Base-by-base conservation (phyloP, 2,113 vertebrate species). In the Mustela lutreola region DNA sequence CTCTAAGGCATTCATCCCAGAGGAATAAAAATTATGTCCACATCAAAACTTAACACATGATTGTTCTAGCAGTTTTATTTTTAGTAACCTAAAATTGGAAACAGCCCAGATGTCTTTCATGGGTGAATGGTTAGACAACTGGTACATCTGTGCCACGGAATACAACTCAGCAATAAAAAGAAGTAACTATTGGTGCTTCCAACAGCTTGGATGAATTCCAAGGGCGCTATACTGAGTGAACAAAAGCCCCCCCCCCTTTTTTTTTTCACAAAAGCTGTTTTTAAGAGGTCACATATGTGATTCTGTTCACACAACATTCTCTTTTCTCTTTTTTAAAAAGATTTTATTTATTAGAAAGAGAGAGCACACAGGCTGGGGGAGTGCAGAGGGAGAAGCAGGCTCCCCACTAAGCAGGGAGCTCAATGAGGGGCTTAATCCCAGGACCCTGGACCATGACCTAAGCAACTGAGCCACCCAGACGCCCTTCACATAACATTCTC, bases 1-100 rank as follows among this genome's bases (percentile, higher is more conserved):
- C 67, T 90, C 80, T 33, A 75, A 24, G 7, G 11, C 80, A 65
- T 90, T 90, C 53, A 95, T 76, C 70, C 79, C 78, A 63, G 79
- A 65, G 86, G 82, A 95, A 76, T 82, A 95, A 95, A 95, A 84
- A 90, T 71, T 90, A 67, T 53, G 79, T 65, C 70, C 79, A 56
- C n/a, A 84, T 48, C 28, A 76, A 95, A 95, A 56, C 36, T 45
- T 95, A 36, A 36, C 56, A 22, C 71, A 50, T 84, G 79, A 90
- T 11, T 84, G 58, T 90, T 84, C 67, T 28, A 84, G 93, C 42
- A 75, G 67, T 76, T 65, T 95, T 95, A 76, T 90, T 76, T 76
- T 36, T 83, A 83, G 53, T 65, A 65, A 60, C 15, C 67, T 84
- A 90, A 90, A 95, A 84, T 16, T 84, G 15, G 67, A 90, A 90